phyloP scores from a whole-genome alignment of 2,888 invertebrate species.

The Aspidiotus rigidus region DNA sequence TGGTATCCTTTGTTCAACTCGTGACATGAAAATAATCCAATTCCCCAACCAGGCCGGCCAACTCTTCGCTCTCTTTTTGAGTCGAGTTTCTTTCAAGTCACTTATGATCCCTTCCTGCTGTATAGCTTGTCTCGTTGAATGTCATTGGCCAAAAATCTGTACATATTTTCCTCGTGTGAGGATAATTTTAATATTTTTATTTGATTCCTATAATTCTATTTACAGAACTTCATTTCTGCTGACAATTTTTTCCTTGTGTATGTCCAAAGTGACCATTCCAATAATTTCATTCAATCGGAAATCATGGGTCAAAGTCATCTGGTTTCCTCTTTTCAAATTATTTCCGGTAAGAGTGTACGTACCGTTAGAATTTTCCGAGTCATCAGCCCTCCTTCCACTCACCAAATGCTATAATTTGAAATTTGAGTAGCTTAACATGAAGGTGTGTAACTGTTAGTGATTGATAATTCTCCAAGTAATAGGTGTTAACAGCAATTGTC shows the following conservation, averaged over 20 bases:
- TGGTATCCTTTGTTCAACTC: no score
- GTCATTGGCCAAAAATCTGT: no score
- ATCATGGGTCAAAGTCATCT: constrained; percentile 49
- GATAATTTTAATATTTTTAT: no score
- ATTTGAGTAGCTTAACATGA: neutral
- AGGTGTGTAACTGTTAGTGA: neutral
- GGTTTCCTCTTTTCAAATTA: constrained; percentile 66
- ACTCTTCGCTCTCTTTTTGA: no score
- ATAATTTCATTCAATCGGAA: constrained; percentile 51
- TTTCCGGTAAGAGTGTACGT: constrained; percentile 57
- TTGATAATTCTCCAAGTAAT: constrained; percentile 4
- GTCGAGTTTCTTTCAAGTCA: no score
- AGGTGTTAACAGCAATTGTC: constrained; percentile 65
- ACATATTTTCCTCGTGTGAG: no score
- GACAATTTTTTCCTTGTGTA: constrained; percentile 69
- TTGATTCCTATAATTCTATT: constrained; percentile 29
- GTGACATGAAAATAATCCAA: no score
- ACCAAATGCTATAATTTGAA: neutral
- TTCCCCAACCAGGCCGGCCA: no score
- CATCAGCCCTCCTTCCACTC: neutral
- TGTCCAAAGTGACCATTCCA: constrained; percentile 57
- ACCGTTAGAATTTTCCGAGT: no score
- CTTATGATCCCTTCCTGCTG: no score
- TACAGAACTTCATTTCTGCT: constrained; percentile 63
- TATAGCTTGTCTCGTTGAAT: no score